Percentiles rank a stretch among this genome's conserved stretches.
phyloP scores from a whole-genome alignment of 2,888 invertebrate species.

The Torymus auratus region DNA sequence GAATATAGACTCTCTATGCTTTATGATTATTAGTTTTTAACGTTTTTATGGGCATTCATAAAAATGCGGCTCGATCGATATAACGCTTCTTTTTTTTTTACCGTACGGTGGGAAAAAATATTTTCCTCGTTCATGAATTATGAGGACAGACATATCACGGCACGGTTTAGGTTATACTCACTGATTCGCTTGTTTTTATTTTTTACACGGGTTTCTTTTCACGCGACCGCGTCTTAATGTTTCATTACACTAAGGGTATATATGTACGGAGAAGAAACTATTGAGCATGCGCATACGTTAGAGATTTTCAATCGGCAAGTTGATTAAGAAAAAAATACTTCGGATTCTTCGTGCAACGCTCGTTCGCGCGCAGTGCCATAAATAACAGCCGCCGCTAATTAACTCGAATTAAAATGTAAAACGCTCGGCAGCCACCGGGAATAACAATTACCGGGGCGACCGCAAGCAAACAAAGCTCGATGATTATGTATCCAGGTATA shows the following conservation, averaged over 20 bases:
- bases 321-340: no score
- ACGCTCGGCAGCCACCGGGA: neutral
- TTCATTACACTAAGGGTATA: neutral
- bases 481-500: conserved; percentile 1
- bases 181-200: no score
- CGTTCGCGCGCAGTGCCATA: neutral
- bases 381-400: conserved; percentile 13
- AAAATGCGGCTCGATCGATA: no score
- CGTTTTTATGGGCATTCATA: no score
- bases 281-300: neutral
- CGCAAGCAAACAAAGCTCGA: neutral
- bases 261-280: neutral
- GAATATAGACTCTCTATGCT: no score
- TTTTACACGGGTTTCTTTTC: neutral
- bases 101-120: no score
- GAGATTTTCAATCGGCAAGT: neutral
- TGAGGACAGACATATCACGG: no score
- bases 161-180: no score
- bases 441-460: neutral
- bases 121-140: no score
- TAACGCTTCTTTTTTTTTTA: no score
- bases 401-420: conserved; percentile 29
- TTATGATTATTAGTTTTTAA: no score
- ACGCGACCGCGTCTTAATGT: neutral
- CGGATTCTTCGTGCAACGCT: no score